A percentile compares a stretch with the other conserved stretches of the same genome.
phyloP scores from a whole-genome alignment of 2,113 vertebrate species.

The Parus major region DNA sequence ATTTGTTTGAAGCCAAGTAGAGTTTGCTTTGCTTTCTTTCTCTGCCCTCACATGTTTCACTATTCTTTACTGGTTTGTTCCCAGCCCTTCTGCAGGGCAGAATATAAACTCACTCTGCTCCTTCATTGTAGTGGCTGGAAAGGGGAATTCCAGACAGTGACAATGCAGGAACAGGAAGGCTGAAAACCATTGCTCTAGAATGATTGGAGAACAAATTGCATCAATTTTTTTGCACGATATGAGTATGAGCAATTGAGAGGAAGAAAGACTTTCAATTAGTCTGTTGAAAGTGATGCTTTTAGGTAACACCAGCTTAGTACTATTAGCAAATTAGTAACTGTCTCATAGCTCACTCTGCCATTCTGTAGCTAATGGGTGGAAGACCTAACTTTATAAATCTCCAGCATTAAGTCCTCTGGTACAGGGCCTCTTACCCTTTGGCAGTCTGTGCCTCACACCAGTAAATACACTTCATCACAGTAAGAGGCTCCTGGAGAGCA shows the following conservation, averaged over 20 bases:
- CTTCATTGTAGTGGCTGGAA: background rate
- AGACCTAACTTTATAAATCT: background rate
- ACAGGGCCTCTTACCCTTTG: background rate
- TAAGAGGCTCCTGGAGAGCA: slow-evolving; percentile 24
- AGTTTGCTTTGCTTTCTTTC: background rate
- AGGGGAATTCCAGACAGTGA: background rate
- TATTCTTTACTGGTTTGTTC: background rate
- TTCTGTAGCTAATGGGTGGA: background rate
- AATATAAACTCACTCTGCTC: background rate
- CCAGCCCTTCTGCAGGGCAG: background rate
- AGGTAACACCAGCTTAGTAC: background rate
- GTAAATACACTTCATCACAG: slow-evolving; percentile 20
- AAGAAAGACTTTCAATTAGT: background rate
- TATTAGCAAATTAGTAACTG: background rate
- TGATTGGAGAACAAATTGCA: background rate
- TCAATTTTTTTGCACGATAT: background rate
- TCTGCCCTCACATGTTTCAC: background rate
- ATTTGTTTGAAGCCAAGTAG: background rate
- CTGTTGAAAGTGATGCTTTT: background rate
- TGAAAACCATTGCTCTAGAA: background rate
- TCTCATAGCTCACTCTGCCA: background rate
- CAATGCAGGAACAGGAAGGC: background rate
- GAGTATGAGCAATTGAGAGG: background rate
- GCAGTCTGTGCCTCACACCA: background rate
- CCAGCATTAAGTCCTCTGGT: background rate